Conservation (phyloP, 2,888 invertebrate genomes). For the Nephrotoma appendiculata region DNA sequence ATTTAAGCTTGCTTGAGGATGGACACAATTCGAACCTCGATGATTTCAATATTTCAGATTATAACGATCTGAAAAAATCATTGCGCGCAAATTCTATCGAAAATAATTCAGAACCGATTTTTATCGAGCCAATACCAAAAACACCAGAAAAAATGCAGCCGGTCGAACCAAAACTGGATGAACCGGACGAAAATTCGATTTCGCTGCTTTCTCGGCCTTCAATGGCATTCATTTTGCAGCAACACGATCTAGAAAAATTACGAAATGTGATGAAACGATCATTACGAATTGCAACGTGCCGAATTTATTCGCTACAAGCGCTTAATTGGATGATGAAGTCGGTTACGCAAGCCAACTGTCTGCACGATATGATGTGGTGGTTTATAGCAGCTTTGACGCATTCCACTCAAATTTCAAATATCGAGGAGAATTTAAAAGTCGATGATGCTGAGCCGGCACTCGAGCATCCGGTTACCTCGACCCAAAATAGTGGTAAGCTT, state of each 20-base stretch:
- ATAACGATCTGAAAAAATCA: not conserved
- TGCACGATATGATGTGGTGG: slow-evolving; percentile 96
- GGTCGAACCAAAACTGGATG: slow-evolving; percentile 10
- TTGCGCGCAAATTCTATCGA: not conserved
- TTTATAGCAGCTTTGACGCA: slow-evolving; percentile 71
- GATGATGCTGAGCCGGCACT: slow-evolving; percentile 34
- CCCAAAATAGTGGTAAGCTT: slow-evolving; percentile 57
- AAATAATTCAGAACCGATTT: not conserved
- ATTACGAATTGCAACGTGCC: slow-evolving; percentile 59
- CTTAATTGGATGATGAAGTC: slow-evolving; percentile 89
- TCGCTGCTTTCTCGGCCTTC: slow-evolving; percentile 49
- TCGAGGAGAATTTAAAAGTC: slow-evolving; percentile 34
- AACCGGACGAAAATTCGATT: slow-evolving; percentile 19
- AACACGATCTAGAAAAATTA: slow-evolving; percentile 71
- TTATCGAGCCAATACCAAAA: not conserved
- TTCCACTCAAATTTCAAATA: slow-evolving; percentile 24
- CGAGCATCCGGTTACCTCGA: slow-evolving; percentile 68
- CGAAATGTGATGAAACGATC: slow-evolving; percentile 81
- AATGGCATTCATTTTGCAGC: slow-evolving; percentile 70
- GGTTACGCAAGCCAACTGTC: slow-evolving; percentile 77
- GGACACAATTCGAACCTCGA: not conserved
- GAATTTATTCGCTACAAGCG: slow-evolving; percentile 84
- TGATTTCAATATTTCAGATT: not conserved
- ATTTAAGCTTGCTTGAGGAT: not conserved
- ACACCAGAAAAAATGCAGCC: not conserved